A percentile compares a stretch with the other conserved stretches of the same genome.
Evolutionary conservation across 2,797 vertebrate species (phyloP).

Genomic region (Synaphobranchus kaupii): DNA sequence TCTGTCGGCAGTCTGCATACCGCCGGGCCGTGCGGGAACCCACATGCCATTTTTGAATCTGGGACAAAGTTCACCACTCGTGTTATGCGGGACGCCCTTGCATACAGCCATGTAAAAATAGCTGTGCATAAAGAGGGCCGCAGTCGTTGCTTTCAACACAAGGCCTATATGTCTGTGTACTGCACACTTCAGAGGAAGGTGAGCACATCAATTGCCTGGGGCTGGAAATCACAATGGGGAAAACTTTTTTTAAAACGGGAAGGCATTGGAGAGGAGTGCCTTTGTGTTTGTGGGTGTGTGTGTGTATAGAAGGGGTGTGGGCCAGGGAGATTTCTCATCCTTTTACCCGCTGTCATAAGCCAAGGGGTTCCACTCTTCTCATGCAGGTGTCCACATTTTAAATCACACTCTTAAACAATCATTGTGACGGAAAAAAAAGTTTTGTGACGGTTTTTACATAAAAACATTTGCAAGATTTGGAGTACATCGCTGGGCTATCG

Average conservation of each 20-base stretch:
- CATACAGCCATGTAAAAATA: constrained; percentile 20
- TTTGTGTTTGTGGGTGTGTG: no score
- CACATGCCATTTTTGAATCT: constrained; percentile 22
- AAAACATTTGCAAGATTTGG: no score
- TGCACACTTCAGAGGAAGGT: neutral
- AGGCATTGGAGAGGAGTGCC: no score
- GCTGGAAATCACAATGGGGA: neutral
- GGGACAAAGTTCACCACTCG: constrained; percentile 16
- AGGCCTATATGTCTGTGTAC: neutral
- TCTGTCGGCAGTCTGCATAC: neutral
- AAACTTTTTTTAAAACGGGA: neutral
- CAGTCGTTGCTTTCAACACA: neutral
- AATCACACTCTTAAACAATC: neutral
- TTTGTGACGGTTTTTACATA: no score
- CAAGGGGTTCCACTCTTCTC: neutral
- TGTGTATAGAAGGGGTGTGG: neutral
- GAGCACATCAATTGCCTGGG: neutral
- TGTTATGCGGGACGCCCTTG: neutral
- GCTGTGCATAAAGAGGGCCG: neutral
- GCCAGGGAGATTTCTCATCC: neutral
- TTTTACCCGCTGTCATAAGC: neutral
- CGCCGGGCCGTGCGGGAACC: neutral
- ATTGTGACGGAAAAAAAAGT: no score
- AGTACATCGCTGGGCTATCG: no score
- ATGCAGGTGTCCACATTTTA: neutral